Base-by-base conservation (phyloP, 2,797 vertebrate genomes). In the Hypotaenidia okinawae region DNA sequence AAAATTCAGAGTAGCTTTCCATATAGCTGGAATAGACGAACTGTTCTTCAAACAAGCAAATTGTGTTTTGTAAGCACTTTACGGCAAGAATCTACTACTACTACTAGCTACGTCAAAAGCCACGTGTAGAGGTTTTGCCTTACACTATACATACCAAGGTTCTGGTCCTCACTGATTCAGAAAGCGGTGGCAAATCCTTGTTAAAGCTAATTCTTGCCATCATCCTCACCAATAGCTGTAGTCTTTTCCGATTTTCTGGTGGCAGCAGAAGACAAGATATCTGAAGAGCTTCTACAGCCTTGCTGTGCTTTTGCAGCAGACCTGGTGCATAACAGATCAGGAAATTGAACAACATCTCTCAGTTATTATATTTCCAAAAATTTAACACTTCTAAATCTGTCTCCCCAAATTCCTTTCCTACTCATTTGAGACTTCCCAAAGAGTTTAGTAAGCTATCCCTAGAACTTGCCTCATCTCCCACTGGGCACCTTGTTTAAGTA, bases 191-290 rank as follows among this genome's bases (percentile, higher is more conserved):
- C 78, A 99, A 98, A 55, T 98, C 98, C 45, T 98, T 98, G 96
- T 99, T 99, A 52, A 98, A 97, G 92, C 98, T 99, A 87, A 99
- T 98, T 63, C 98, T 98, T 64, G 98, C 96, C 98, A 99, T 99
- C 97, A 99, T 98, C 76, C 98, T 98, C 97, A 99, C 98, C 91
- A 99, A 92, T 27, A 99, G 98, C 95, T 99, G 99, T 39, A 99
- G 97, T 75, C 98, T 98, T 85, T 98, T 98, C 18, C 99, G 98
- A 82, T 99, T 99, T 95, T 98, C 98, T 4, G 99, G 99, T 5
- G 99, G 99, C 88, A 99, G 95, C 54, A 99, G 97, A 24, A 99
- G 98, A 81, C 98, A 98, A 96, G 98, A 99, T 95, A 99, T 96
- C 95, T 99, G 99, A 97, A 99, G 98, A n/a, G 99, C 99, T 97